Conservation (phyloP, 2,888 invertebrate genomes). For the Tridacna gigas region DNA sequence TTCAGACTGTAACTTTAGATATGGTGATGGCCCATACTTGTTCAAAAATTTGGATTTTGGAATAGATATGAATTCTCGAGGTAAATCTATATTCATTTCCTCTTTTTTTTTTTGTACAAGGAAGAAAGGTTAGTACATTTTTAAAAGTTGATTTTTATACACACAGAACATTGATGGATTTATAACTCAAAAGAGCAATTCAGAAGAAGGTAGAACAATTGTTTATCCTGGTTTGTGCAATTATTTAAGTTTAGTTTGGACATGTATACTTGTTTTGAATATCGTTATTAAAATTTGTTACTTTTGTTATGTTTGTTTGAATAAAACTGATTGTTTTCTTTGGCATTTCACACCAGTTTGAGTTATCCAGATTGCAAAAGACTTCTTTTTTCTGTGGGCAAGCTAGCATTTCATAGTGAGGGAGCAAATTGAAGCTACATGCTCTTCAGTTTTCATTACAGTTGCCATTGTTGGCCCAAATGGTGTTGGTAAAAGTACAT, state of each 20-base stretch:
- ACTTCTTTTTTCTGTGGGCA: too few relatives aligned
- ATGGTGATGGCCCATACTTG: conserved; percentile 88
- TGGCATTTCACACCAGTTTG: too few relatives aligned
- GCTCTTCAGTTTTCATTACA: conserved; percentile 60
- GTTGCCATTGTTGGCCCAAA: conserved; percentile 92
- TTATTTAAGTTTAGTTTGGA: too few relatives aligned
- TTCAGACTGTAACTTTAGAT: conserved; percentile 94
- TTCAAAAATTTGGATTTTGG: conserved; percentile 97
- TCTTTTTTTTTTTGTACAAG: neutral
- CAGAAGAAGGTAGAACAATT: too few relatives aligned
- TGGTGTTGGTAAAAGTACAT: conserved; percentile 99
- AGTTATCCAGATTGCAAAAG: too few relatives aligned
- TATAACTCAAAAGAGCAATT: too few relatives aligned
- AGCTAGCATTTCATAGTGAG: too few relatives aligned
- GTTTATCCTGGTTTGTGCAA: too few relatives aligned
- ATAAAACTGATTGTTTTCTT: too few relatives aligned
- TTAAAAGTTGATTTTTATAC: neutral
- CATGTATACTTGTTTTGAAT: too few relatives aligned
- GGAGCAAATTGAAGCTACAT: neutral
- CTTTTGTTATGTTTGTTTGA: neutral
- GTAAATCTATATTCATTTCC: conserved; percentile 65
- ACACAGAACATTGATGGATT: too few relatives aligned
- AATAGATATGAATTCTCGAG: conserved; percentile 84
- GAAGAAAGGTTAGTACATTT: neutral
- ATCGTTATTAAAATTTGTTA: too few relatives aligned